Conservation (phyloP, 2,113 vertebrate genomes). For the Rhombomys opimus region DNA sequence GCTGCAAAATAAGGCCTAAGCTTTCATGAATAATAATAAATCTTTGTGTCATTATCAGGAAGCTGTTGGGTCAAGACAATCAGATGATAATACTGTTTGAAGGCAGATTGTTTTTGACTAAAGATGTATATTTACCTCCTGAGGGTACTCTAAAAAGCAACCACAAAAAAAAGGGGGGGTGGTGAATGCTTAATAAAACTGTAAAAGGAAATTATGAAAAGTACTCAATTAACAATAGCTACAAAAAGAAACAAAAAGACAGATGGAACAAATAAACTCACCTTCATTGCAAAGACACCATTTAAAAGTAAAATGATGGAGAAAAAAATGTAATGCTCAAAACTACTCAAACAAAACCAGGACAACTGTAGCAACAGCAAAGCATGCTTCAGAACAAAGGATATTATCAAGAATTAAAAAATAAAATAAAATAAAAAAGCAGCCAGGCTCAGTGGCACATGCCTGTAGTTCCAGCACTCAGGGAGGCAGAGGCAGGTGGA, state of each 20-base stretch:
- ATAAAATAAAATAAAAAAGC: too few relatives aligned
- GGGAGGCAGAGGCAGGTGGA: too few relatives aligned
- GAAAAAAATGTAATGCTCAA: neutral
- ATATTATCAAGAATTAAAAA: neutral
- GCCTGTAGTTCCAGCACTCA: too few relatives aligned
- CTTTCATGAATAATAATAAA: too few relatives aligned
- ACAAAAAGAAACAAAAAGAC: neutral
- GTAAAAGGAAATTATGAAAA: slow-evolving; percentile 7
- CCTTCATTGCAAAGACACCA: neutral
- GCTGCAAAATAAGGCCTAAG: too few relatives aligned
- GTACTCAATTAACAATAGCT: neutral
- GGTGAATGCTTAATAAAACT: neutral
- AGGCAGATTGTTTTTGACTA: slow-evolving; percentile 5
- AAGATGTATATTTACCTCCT: neutral
- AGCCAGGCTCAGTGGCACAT: too few relatives aligned
- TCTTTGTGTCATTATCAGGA: too few relatives aligned
- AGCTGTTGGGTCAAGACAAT: too few relatives aligned
- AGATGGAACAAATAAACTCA: neutral
- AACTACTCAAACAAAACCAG: neutral
- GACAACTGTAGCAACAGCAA: neutral
- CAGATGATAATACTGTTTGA: neutral
- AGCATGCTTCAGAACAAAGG: neutral
- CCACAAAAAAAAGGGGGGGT: neutral
- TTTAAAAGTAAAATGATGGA: neutral
- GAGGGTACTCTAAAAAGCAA: neutral